Evolutionary conservation across 2,113 vertebrate species (phyloP).

Genomic region (Otis tarda): DNA sequence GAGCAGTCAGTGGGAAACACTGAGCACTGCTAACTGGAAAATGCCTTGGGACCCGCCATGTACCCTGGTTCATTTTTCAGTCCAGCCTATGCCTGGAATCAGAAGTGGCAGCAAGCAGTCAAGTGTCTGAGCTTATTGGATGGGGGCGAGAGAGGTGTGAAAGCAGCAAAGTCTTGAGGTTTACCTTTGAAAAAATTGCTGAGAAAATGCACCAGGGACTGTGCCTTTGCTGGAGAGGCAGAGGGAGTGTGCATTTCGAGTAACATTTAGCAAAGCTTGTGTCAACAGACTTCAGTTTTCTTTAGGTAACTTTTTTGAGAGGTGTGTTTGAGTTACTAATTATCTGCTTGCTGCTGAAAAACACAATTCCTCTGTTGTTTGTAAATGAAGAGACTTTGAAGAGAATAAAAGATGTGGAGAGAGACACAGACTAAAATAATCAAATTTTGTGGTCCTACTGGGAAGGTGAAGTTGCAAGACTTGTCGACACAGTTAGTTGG

Average conservation of each 20-base stretch:
- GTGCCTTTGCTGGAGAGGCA: background rate
- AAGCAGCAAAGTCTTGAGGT: background rate
- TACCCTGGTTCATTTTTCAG: background rate
- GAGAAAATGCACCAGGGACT: background rate
- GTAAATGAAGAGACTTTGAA: background rate
- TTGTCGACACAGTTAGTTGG: background rate
- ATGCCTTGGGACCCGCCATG: background rate
- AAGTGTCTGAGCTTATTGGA: background rate
- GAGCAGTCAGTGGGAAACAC: fast-evolving
- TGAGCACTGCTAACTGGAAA: background rate
- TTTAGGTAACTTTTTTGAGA: background rate
- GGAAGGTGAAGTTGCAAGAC: background rate
- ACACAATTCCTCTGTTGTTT: background rate
- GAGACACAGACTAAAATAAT: background rate
- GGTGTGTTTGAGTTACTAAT: background rate
- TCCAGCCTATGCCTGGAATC: background rate
- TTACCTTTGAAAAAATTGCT: background rate
- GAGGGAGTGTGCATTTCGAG: background rate
- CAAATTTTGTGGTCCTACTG: background rate
- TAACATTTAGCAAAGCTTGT: background rate
- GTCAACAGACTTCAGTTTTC: background rate
- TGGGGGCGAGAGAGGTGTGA: background rate
- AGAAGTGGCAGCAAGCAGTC: background rate
- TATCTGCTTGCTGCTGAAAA: background rate
- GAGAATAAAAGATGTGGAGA: background rate